These are phyloP conservation scores for Polyergus mexicanus DNA, from an alignment of 1,140 invertebrate genomes.

Conservation along the genomic window DNA sequence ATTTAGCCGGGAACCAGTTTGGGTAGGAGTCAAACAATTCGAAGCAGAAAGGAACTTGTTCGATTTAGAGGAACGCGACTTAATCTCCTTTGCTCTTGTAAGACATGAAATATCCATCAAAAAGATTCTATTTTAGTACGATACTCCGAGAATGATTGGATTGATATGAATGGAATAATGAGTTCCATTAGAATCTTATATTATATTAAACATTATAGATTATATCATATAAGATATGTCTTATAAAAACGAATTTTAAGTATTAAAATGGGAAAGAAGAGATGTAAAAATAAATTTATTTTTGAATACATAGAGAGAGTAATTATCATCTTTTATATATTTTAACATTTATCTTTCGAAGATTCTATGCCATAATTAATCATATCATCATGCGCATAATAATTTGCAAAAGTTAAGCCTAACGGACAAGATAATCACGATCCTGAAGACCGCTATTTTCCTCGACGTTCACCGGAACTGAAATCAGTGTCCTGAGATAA, in stretches of 20 bases:
- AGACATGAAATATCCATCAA: slow-evolving; percentile 43
- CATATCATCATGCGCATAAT: not conserved
- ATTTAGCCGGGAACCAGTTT: slow-evolving; percentile 54
- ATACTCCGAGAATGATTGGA: not conserved
- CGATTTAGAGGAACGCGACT: slow-evolving; percentile 44
- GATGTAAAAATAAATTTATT: not conserved
- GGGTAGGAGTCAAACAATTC: slow-evolving; percentile 31
- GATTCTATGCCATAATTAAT: not conserved
- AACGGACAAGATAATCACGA: slow-evolving; percentile 6
- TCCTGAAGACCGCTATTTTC: slow-evolving; percentile 51
- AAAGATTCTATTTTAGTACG: not conserved
- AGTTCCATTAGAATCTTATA: not conserved
- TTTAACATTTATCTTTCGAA: not conserved
- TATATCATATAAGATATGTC: not conserved
- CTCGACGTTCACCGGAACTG: not conserved
- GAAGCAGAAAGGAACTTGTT: slow-evolving; percentile 21
- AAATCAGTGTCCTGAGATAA: slow-evolving; percentile 20
- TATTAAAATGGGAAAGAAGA: not conserved
- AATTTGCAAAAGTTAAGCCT: not conserved
- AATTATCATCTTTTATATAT: not conserved
- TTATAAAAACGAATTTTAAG: slow-evolving; percentile 1
- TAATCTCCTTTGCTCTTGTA: slow-evolving; percentile 18
- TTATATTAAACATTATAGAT: slow-evolving; percentile 9
- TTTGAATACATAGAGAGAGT: not conserved
- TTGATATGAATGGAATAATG: not conserved